Evolutionary conservation across 2,797 vertebrate genomes (phyloP), one percentile per base, ranked within the genome.

Genomic region (Chelonia mydas): DNA sequence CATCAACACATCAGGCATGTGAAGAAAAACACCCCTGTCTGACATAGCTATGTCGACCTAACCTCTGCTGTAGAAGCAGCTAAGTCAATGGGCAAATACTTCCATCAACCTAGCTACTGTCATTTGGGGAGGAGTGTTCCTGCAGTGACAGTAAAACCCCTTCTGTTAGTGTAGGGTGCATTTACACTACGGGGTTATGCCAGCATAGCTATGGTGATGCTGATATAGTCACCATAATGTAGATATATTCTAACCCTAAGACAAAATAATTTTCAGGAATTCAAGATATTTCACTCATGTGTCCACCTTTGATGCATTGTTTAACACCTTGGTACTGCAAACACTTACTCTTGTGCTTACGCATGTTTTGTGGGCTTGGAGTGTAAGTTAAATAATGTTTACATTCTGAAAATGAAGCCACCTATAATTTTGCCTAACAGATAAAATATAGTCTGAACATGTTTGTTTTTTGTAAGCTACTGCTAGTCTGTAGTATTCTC

Each of bases 301-400:
- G 21, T n/a, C n/a, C 13, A 65, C 2, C 78, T 94, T 91, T 88
- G 84, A 61, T 76, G 6, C 5, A 0, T n/a, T 17, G 89, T 83
- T 89, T 72, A 80, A 92, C 94, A 86, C 31, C 45, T 92, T 33
- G 15, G 11, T 91, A 54, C 81, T 85, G 45, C 47, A 77, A 50
- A 57, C 28, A 21, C 6, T 3, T 8, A 13, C 3, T 0, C 17
- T 0, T 59, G 45, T 45, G 37, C 27, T 54, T 49, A 9, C 94
- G 89, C 85, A 89, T 3, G 47, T 80, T 72, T 21, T 81, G 51
- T 13, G 45, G 45, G 41, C 27, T 31, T 77, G 74, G 27, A 47
- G 27, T 27, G 7, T 49, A 77, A 47, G 45, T 47, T 77, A 49
- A 77, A 28, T 72, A 41, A 72, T 10, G 74, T 28, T 47, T 47